phyloP scores from a whole-genome alignment of 1,140 invertebrate species.

The Hyphantria cunea region DNA sequence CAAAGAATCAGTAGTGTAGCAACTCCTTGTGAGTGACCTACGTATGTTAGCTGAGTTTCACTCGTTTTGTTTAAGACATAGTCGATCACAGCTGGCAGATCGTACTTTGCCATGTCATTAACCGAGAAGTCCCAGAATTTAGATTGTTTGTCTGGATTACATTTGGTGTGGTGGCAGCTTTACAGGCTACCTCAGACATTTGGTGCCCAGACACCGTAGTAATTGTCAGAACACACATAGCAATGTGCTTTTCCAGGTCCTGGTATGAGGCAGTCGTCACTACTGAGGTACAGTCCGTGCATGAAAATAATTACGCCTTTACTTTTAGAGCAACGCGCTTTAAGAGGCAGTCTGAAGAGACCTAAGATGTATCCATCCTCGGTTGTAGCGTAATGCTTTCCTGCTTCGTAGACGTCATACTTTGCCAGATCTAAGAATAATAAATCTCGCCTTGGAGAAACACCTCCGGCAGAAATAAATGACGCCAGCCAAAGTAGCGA shows the following conservation, averaged over 20 bases:
- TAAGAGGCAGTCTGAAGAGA: slow-evolving; percentile 76
- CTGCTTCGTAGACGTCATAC: slow-evolving; percentile 80
- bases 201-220: slow-evolving; percentile 85
- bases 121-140: slow-evolving; percentile 85
- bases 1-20: slow-evolving; percentile 65
- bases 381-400: slow-evolving; percentile 73
- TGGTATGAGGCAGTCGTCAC: slow-evolving; percentile 40
- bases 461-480: not conserved
- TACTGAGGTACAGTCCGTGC: slow-evolving; percentile 36
- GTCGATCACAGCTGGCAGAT: slow-evolving; percentile 42
- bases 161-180: slow-evolving; percentile 82
- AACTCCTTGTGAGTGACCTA: slow-evolving; percentile 87
- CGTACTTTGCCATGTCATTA: slow-evolving; percentile 29
- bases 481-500: not conserved
- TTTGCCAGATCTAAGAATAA: slow-evolving; percentile 79
- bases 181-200: slow-evolving; percentile 87
- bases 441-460: slow-evolving; percentile 40
- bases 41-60: slow-evolving; percentile 82
- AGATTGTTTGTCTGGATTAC: slow-evolving; percentile 80
- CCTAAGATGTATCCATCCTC: slow-evolving; percentile 82
- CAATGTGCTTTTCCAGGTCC: slow-evolving; percentile 35
- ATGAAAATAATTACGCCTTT: slow-evolving; percentile 26
- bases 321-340: slow-evolving; percentile 1
- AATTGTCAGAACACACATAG: slow-evolving; percentile 35
- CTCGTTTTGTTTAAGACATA: slow-evolving; percentile 83